Percentiles rank a stretch among this genome's conserved stretches.
Evolutionary conservation across 2,797 vertebrate genomes (phyloP).

Genomic region (Helarctos malayanus): DNA sequence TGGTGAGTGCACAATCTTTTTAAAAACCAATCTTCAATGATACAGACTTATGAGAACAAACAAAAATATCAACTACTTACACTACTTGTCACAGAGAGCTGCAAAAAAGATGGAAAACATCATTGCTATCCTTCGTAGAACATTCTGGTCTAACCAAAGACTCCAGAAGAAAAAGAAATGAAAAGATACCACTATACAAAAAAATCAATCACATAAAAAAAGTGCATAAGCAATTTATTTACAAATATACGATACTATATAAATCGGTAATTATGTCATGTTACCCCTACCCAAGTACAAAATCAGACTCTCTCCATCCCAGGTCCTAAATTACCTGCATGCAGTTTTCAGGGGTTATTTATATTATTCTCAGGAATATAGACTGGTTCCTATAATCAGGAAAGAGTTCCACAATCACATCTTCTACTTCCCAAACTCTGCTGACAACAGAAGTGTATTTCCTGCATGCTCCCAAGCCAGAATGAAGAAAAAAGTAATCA

Average conservation of each 20-base stretch:
- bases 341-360: conserved; percentile 35
- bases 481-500: conserved; percentile 12
- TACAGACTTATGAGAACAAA: conserved; percentile 40
- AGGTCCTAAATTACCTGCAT: conserved; percentile 3
- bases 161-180: conserved; percentile 34
- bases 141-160: conserved; percentile 15
- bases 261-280: background rate
- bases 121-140: conserved; percentile 5
- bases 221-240: conserved; percentile 2
- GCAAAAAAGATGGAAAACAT: conserved; percentile 43
- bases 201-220: conserved; percentile 16
- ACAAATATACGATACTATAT: background rate
- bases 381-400: background rate
- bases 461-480: conserved; percentile 29
- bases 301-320: conserved; percentile 10
- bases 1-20: conserved; percentile 36
- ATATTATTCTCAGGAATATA: conserved; percentile 36
- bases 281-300: background rate
- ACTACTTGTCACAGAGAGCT: background rate
- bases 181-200: conserved; percentile 32
- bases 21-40: conserved; percentile 48
- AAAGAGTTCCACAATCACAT: conserved; percentile 43
- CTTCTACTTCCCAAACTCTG: conserved; percentile 40
- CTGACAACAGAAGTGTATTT: conserved; percentile 26
- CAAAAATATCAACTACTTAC: conserved; percentile 19